These are phyloP conservation scores for Misgurnus mizolepis DNA, from an alignment of 2,113 vertebrate species.

Conservation along the genomic window DNA sequence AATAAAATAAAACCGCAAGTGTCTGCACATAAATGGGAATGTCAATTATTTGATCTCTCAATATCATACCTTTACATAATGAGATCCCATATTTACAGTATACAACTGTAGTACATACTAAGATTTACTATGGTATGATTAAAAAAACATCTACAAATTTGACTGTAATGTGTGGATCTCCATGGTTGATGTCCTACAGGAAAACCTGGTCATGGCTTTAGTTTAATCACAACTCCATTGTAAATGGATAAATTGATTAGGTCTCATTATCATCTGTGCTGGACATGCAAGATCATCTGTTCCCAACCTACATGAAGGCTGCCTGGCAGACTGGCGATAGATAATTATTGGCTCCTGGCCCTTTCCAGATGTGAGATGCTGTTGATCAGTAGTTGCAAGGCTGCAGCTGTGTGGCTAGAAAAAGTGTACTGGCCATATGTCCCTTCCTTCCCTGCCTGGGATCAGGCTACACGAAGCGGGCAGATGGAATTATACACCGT, in stretches of 20 bases:
- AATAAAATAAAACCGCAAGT: background rate
- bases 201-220: background rate
- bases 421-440: constrained; percentile 29
- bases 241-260: background rate
- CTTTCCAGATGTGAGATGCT: constrained; percentile 31
- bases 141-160: too few relatives aligned
- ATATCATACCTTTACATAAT: background rate
- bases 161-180: too few relatives aligned
- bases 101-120: too few relatives aligned
- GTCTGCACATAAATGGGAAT: too few relatives aligned
- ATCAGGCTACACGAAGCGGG: background rate
- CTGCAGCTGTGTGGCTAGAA: constrained; percentile 34
- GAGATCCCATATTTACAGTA: too few relatives aligned
- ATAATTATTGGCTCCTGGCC: constrained; percentile 34
- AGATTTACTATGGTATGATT: too few relatives aligned
- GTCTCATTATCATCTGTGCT: constrained; percentile 4
- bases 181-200: background rate
- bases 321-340: constrained; percentile 14
- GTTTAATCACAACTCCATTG: background rate
- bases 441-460: constrained; percentile 8
- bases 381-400: background rate
- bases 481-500: constrained; percentile 25
- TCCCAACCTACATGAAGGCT: constrained; percentile 15
- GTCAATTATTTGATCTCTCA: background rate
- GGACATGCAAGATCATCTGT: constrained; percentile 18